These are phyloP conservation scores for Embiotoca jacksoni DNA, from an alignment of 2,113 vertebrate genomes.

Conservation along the genomic window DNA sequence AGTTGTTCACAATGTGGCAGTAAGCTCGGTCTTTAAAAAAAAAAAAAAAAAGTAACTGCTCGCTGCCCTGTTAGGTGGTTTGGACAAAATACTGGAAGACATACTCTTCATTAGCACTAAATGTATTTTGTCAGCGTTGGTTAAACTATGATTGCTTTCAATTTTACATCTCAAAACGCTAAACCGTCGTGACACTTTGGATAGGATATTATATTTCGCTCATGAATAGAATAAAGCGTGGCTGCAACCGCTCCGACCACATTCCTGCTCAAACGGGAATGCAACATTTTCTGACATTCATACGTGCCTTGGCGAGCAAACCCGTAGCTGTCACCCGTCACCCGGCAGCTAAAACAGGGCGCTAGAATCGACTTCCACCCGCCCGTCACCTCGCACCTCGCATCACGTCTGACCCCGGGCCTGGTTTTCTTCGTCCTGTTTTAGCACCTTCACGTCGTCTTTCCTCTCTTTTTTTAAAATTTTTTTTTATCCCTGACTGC, in stretches of 20 bases:
- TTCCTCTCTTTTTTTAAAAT: slow-evolving; percentile 22
- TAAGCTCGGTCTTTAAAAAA: not conserved
- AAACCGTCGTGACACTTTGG: not conserved
- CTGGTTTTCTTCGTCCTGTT: not conserved
- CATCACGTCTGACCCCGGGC: not conserved
- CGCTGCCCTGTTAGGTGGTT: not conserved
- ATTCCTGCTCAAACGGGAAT: not conserved
- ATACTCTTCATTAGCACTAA: not conserved
- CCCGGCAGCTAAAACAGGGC: slow-evolving; percentile 38
- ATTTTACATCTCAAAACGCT: too few relatives aligned
- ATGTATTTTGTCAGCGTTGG: too few relatives aligned
- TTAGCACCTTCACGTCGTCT: not conserved
- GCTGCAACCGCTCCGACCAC: not conserved
- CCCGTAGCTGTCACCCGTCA: slow-evolving; percentile 33
- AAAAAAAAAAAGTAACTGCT: not conserved
- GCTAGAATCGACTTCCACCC: slow-evolving; percentile 20
- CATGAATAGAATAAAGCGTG: not conserved
- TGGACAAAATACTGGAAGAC: not conserved
- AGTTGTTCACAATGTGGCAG: not conserved
- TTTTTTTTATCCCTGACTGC: not conserved
- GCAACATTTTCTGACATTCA: slow-evolving; percentile 22
- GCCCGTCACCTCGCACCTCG: not conserved
- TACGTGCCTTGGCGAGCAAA: slow-evolving; percentile 21
- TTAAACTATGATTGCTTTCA: too few relatives aligned
- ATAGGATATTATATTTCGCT: slow-evolving; percentile 1